Evolutionary conservation across 2,888 invertebrate species (phyloP), one percentile per base, ranked within the genome.

Genomic region (Lasioglossum morio): DNA sequence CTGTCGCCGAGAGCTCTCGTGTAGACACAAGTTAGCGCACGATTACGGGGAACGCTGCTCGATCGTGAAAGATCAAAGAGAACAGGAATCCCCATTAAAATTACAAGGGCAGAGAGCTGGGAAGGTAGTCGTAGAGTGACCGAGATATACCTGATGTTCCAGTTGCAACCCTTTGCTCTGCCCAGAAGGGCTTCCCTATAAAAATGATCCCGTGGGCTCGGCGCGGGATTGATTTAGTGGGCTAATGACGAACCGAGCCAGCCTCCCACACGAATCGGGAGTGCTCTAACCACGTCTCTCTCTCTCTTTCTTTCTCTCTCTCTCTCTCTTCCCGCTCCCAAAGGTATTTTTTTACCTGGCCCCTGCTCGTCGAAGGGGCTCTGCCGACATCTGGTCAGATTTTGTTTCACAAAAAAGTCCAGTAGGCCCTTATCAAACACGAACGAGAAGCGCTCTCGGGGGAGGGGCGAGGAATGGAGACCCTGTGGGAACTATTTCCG

Each of bases 311-410:
- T n/a, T n/a, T n/a, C n/a, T n/a, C n/a, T 76, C 57, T 23, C 23
- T 34, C 34, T 19, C 34, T 66, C 66, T 19, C 23, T 69, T n/a
- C n/a, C 23, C 79, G 82, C 87, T 86, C 82, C 88, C 87, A 88
- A 86, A 92, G 92, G 90, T 92, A 92, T 92, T 93, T 92, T 85
- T 92, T 92, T 92, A 92, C 92, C 92, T 92, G 91, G 81, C 70
- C 74, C 70, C 79, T 69, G 34, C 83, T 48, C 77, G 74, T 23
- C 66, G 66, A 23, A 82, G 76, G 57, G 73, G 73, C 72, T 77
- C 78, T 72, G 77, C 87, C 92, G 92, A 94, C 95, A 95, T 95
- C 94, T 95, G 95, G 94, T 93, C 94, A 94, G 94, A 95, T 94
- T 94, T 94, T 93, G 92, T 94, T 94, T 94, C 94, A 93, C 91